Conservation (phyloP, 2,888 invertebrate species). For the Eurois occulta region DNA sequence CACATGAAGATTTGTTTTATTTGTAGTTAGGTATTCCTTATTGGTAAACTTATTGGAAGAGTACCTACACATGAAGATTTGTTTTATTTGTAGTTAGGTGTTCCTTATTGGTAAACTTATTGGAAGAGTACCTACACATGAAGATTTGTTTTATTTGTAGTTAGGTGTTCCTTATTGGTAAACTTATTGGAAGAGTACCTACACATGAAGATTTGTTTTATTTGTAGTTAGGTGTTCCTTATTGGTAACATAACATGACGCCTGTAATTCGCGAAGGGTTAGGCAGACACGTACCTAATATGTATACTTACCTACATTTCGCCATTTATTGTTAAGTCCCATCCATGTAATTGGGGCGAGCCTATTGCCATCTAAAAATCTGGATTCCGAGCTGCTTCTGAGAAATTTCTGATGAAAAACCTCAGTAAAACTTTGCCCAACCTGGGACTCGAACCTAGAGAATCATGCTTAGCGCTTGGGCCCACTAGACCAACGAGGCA, state of each 20-base stretch:
- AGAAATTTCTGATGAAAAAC: not conserved
- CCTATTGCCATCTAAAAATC: no score
- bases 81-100: no score
- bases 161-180: no score
- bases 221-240: no score
- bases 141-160: slow-evolving; percentile 13
- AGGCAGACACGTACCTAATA: not conserved
- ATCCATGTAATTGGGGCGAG: not conserved
- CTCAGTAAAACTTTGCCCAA: not conserved
- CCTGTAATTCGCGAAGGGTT: not conserved
- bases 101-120: slow-evolving; percentile 18
- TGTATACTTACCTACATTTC: no score
- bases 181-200: slow-evolving; percentile 20
- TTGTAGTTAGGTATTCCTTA: no score
- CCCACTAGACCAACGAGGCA: no score
- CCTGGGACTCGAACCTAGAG: not conserved
- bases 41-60: slow-evolving; percentile 24
- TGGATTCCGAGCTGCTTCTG: not conserved
- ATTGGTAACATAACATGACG: not conserved
- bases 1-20: slow-evolving; percentile 6
- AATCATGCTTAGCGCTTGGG: no score
- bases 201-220: slow-evolving; percentile 2
- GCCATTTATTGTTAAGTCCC: no score
- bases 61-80: not conserved
- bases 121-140: not conserved